Conservation (phyloP, 2,113 vertebrate genomes). For the Tyto alba region DNA sequence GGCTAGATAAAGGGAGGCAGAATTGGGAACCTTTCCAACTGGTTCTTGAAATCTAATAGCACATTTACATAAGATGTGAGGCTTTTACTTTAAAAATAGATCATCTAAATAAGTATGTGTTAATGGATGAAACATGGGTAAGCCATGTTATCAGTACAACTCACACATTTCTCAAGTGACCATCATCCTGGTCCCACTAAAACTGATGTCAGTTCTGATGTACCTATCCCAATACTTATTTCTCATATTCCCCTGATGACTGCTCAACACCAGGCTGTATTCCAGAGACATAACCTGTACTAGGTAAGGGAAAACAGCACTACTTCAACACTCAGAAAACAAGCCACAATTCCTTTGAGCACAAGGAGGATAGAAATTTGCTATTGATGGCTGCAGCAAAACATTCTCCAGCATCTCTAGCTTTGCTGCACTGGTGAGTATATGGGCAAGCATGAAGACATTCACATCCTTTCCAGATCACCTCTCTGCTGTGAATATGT, state of each 20-base stretch:
- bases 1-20: not conserved
- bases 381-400: not conserved
- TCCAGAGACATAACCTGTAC: not conserved
- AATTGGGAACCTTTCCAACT: not conserved
- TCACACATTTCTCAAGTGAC: not conserved
- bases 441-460: fast-evolving
- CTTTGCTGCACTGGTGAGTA: not conserved
- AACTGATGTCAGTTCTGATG: not conserved
- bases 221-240: not conserved
- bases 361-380: not conserved
- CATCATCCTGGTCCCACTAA: not conserved
- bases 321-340: not conserved
- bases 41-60: not conserved
- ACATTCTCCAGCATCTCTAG: not conserved
- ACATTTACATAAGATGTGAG: not conserved
- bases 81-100: not conserved
- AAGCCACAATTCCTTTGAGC: not conserved
- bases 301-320: not conserved
- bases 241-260: not conserved
- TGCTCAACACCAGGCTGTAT: not conserved
- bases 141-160: not conserved
- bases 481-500: not conserved
- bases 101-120: not conserved
- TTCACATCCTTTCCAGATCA: not conserved
- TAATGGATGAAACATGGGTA: not conserved